phyloP scores from a whole-genome alignment of 2,888 invertebrate species.

The Malacosoma neustria region DNA sequence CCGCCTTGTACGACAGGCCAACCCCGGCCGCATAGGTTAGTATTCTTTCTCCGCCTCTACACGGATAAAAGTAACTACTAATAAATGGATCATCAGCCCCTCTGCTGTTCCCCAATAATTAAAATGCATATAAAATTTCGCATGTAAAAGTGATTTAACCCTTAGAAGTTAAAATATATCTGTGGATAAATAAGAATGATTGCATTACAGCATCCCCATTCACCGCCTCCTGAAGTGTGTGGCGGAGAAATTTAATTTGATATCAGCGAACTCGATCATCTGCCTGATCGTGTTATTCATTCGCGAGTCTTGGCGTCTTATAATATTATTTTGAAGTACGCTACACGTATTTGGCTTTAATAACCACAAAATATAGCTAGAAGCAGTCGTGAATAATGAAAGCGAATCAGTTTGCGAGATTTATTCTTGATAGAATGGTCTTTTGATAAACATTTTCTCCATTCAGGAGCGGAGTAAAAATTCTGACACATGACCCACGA shows the following conservation, averaged over 20 bases:
- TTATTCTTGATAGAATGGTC: too few species aligned
- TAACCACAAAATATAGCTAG: too few species aligned
- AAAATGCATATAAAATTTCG: too few species aligned
- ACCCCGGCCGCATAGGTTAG: background rate
- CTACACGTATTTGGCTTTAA: background rate
- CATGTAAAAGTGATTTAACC: too few species aligned
- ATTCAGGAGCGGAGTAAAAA: too few species aligned
- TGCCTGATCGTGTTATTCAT: background rate
- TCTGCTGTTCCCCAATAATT: too few species aligned
- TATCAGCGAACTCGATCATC: background rate
- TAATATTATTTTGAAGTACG: background rate
- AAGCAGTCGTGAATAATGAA: too few species aligned
- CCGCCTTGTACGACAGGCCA: background rate
- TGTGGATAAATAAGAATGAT: background rate
- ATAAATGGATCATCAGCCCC: too few species aligned
- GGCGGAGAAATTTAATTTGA: background rate
- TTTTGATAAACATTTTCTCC: too few species aligned
- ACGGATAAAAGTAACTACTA: background rate
- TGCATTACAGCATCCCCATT: background rate
- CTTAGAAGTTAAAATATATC: background rate
- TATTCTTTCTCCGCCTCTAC: background rate
- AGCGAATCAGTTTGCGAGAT: too few species aligned
- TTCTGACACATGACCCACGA: too few species aligned
- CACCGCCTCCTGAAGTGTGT: background rate
- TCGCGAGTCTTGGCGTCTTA: background rate